phyloP scores from a whole-genome alignment of 2,113 vertebrate genomes.

The Megaleporinus macrocephalus region DNA sequence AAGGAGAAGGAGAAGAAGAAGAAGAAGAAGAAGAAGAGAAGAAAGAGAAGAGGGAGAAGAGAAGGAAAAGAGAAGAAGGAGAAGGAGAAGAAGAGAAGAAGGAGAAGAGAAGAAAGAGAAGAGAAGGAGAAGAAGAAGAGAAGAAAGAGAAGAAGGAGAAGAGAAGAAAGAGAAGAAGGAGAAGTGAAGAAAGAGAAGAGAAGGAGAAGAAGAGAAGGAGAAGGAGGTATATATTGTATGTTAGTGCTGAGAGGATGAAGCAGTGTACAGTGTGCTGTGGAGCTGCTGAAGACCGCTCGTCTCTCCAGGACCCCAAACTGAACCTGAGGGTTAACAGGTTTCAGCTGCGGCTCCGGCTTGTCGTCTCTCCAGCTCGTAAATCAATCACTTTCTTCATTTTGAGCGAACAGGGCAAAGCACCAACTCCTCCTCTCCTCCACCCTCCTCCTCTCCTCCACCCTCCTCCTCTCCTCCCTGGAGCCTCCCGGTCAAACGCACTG shows the following conservation, averaged over 20 bases:
- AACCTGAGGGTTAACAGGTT: slow-evolving; percentile 68
- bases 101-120: too few species aligned
- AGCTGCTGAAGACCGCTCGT: not conserved
- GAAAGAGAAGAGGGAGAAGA: too few species aligned
- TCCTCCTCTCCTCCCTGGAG: slow-evolving; percentile 60
- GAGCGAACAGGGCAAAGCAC: slow-evolving; percentile 66
- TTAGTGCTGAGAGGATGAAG: not conserved
- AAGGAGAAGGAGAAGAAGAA: not conserved
- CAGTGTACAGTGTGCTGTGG: not conserved
- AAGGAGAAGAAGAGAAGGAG: not conserved
- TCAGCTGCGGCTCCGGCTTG: slow-evolving; percentile 69
- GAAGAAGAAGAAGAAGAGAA: too few species aligned
- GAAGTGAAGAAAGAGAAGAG: not conserved
- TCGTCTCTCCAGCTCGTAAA: slow-evolving; percentile 69
- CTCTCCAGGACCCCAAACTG: not conserved
- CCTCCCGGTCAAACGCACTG: slow-evolving; percentile 65
- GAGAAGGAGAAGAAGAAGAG: too few species aligned
- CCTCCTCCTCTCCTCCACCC: slow-evolving; percentile 58
- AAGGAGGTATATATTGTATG: not conserved
- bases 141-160: too few species aligned
- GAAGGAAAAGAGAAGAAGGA: too few species aligned
- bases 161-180: not conserved
- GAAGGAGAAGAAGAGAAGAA: too few species aligned
- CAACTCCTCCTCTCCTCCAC: slow-evolving; percentile 45
- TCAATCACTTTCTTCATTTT: slow-evolving; percentile 77